A percentile compares a stretch with the other conserved stretches of the same genome.
Evolutionary conservation across 2,113 vertebrate species (phyloP).

Genomic region (Xenopus borealis): DNA sequence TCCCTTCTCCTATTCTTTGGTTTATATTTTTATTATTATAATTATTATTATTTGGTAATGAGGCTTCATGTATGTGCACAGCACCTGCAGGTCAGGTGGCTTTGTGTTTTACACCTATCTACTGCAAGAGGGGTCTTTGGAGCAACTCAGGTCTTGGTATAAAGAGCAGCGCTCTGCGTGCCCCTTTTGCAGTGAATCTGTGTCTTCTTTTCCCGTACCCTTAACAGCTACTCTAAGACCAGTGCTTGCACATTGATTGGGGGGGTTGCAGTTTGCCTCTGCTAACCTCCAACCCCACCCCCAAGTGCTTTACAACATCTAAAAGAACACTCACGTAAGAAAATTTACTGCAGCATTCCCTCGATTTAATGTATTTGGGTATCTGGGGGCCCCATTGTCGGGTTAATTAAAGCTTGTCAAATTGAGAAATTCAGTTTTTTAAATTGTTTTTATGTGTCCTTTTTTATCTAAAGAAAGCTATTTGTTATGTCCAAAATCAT

Average conservation of each 20-base stretch:
- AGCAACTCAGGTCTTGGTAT: slow-evolving; percentile 3
- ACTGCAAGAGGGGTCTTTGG: slow-evolving; percentile 27
- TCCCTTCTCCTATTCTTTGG: slow-evolving; percentile 22
- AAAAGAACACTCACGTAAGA: neutral
- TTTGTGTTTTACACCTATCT: slow-evolving; percentile 23
- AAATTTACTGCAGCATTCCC: slow-evolving; percentile 6
- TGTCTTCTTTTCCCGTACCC: slow-evolving; percentile 10
- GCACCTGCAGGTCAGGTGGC: slow-evolving; percentile 45
- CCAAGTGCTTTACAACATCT: slow-evolving; percentile 18
- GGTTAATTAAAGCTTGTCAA: slow-evolving; percentile 31
- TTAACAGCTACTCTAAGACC: slow-evolving; percentile 2
- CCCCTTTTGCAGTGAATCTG: slow-evolving; percentile 22
- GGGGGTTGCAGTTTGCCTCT: neutral
- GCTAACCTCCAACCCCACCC: slow-evolving; percentile 9
- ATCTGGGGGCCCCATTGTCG: slow-evolving; percentile 1
- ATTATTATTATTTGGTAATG: slow-evolving; percentile 42
- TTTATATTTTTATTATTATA: slow-evolving; percentile 45
- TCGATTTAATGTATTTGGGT: slow-evolving; percentile 10
- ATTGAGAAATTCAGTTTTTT: slow-evolving; percentile 24
- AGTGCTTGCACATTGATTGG: slow-evolving; percentile 21
- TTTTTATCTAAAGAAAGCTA: slow-evolving; percentile 30
- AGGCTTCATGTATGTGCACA: slow-evolving; percentile 20
- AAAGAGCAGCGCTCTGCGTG: slow-evolving; percentile 1
- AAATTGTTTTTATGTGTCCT: slow-evolving; percentile 5
- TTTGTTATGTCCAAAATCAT: slow-evolving; percentile 34